A percentile compares a stretch with the other conserved stretches of the same genome.
These are phyloP conservation scores for Numida meleagris DNA, from an alignment of 2,113 vertebrate genomes.

Conservation along the genomic window DNA sequence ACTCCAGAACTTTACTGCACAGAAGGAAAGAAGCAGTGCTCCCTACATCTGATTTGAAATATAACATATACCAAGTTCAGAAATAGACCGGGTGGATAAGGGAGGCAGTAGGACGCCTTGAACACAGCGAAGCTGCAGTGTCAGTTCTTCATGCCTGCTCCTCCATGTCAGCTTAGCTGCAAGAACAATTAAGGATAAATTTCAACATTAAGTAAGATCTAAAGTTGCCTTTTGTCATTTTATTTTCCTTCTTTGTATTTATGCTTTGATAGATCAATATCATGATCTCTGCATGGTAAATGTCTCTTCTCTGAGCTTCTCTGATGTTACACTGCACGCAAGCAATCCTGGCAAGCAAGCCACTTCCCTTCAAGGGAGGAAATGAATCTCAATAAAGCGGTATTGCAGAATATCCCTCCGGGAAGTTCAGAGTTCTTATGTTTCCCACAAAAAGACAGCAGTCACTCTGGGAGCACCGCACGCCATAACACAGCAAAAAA, in stretches of 20 bases:
- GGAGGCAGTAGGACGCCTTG: background rate
- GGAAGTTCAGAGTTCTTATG: background rate
- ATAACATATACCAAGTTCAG: background rate
- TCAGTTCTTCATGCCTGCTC: background rate
- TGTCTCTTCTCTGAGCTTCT: background rate
- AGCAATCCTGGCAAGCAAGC: background rate
- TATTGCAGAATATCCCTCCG: background rate
- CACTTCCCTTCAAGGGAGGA: background rate
- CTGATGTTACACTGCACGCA: background rate
- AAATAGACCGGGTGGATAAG: background rate
- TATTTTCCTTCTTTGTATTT: background rate
- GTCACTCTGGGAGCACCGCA: background rate
- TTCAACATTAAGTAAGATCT: background rate
- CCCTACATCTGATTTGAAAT: background rate
- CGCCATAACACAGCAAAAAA: background rate
- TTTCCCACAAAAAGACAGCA: background rate
- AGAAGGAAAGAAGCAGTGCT: background rate
- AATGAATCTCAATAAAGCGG: constrained; percentile 6
- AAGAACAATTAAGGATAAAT: background rate
- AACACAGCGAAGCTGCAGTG: background rate
- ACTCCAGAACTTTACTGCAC: background rate
- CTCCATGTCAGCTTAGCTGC: background rate
- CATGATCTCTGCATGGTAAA: background rate
- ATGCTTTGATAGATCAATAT: background rate
- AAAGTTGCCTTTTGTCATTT: background rate